These are phyloP conservation scores for Leptinotarsa undecemlineata DNA, from an alignment of 1,140 invertebrate genomes.

Conservation along the genomic window DNA sequence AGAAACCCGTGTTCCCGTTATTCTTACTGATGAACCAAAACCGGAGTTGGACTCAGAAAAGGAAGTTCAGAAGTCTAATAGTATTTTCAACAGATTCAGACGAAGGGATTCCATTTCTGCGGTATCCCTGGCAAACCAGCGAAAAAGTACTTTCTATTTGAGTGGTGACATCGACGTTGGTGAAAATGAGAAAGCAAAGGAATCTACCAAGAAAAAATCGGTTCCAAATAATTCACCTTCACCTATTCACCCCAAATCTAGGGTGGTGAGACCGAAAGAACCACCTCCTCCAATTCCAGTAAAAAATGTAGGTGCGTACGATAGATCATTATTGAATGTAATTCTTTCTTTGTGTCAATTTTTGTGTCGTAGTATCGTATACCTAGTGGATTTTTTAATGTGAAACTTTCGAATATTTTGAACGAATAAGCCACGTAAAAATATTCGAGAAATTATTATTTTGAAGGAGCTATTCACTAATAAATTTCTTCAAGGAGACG, in stretches of 20 bases:
- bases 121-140: slow-evolving; percentile 42
- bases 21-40: slow-evolving; percentile 29
- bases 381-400: too few species aligned
- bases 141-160: slow-evolving; percentile 68
- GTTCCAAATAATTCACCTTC: slow-evolving; percentile 38
- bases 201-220: slow-evolving; percentile 15
- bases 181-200: slow-evolving; percentile 47
- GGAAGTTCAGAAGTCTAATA: slow-evolving; percentile 20
- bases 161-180: slow-evolving; percentile 65
- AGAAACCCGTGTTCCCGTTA: neutral
- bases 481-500: too few species aligned
- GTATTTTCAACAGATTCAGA: slow-evolving; percentile 48
- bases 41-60: slow-evolving; percentile 15
- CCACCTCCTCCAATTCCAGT: slow-evolving; percentile 50
- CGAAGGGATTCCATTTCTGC: slow-evolving; percentile 49
- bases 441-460: too few species aligned
- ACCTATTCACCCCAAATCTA: slow-evolving; percentile 32
- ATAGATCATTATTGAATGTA: neutral
- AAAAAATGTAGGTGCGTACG: slow-evolving; percentile 19
- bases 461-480: too few species aligned
- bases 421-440: too few species aligned
- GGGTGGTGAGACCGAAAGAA: slow-evolving; percentile 47
- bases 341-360: neutral
- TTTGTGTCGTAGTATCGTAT: too few species aligned
- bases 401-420: too few species aligned